Evolutionary conservation across 2,113 vertebrate genomes (phyloP), one percentile per base, ranked within the genome.

Genomic region (Lutjanus erythropterus): DNA sequence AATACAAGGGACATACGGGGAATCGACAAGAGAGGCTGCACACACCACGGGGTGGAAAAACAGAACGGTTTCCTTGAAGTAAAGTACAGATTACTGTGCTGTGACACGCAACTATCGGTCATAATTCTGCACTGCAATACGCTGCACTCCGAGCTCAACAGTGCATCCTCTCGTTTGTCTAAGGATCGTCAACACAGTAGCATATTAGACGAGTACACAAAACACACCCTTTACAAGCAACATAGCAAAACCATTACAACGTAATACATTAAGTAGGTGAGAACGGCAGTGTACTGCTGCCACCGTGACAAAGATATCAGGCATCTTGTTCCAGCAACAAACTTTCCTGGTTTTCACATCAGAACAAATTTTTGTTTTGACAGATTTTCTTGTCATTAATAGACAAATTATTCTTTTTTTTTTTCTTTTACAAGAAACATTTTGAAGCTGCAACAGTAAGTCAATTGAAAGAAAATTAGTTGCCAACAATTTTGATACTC

Each of bases 161-260:
- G 77, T 65, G 60, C 69, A 50, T 68, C 56, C 59, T 66, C 69
- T 56, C 3, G 6, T 47, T 56, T 25, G 47, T 52, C 53, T 39
- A 82, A 83, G 81, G 71, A 79, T 94, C 95, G 62, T n/a, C 71
- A 93, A 94, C 94, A 96, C 92, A 95, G 95, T 96, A 96, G 96
- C 94, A 95, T 94, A 95, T 89, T 91, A 94, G 94, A 95, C 91
- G 92, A 96, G 86, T 65, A 88, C 81, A 96, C 94, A 94, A 90
- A 96, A 88, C 53, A 83, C 70, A 84, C 65, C 95, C 95, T 95
- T 96, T 95, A 97, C 96, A 92, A 95, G 95, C 95, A 93, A 92
- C 93, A 96, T 39, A 86, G 72, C 80, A 80, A 88, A 79, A 82
- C 65, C 47, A 86, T 74, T 69, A 90, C 64, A 75, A 78, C 66